Conservation (phyloP, 2,888 invertebrate species). For the Hermaeophaga mercurialis region DNA sequence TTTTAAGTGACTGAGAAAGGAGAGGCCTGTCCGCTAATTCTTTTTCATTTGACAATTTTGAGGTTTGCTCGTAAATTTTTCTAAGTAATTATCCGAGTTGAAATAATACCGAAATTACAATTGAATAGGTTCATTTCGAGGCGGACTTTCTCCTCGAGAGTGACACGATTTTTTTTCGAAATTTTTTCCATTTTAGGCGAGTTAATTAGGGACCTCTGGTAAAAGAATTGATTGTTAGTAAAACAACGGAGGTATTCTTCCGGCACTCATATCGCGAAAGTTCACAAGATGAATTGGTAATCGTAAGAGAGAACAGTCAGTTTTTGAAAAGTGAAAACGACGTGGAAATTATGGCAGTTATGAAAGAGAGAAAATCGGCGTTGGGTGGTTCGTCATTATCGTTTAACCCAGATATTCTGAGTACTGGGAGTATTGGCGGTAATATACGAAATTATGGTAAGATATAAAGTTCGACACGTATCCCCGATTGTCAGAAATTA, state of each 20-base stretch:
- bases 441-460: too few relatives aligned
- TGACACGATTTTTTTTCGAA: slow-evolving; percentile 21
- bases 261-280: slow-evolving; percentile 22
- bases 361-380: not conserved
- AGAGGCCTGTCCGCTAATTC: too few relatives aligned
- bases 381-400: too few relatives aligned
- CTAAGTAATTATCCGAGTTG: slow-evolving; percentile 13
- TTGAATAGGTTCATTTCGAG: slow-evolving; percentile 17
- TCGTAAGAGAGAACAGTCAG: slow-evolving; percentile 11
- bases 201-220: slow-evolving; percentile 18
- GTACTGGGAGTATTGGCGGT: too few relatives aligned
- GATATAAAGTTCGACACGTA: too few relatives aligned
- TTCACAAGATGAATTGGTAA: slow-evolving; percentile 13
- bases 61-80: slow-evolving; percentile 7
- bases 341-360: slow-evolving; percentile 3
- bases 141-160: slow-evolving; percentile 9
- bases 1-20: too few relatives aligned
- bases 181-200: slow-evolving; percentile 18
- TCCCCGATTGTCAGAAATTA: too few relatives aligned
- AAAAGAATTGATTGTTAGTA: slow-evolving; percentile 22
- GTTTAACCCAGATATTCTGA: too few relatives aligned
- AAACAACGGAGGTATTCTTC: slow-evolving; percentile 13
- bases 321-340: slow-evolving; percentile 15
- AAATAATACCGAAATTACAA: slow-evolving; percentile 16
- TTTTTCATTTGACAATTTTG: too few relatives aligned